Base-by-base conservation (phyloP, 23 tunicate species). In the Halocynthia aurantium region DNA sequence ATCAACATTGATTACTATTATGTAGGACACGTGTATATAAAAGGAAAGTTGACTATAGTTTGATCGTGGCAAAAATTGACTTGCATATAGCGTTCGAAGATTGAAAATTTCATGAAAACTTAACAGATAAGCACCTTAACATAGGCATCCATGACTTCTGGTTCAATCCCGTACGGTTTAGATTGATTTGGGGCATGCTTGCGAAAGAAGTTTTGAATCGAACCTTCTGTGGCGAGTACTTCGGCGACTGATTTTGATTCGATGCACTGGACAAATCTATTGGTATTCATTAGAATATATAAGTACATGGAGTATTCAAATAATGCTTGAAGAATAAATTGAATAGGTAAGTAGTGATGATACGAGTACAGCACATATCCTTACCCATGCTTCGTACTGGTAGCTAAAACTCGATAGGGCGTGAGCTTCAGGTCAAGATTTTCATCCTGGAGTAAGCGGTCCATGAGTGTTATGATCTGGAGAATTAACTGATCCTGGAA, bases 391-490 rank as follows among this genome's bases (percentile, higher is more conserved):
- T 86, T 92, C 2, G 88, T 76, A 64, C 88, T 86, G 69, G 99
- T 96, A 7, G 99, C 99, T 44, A 96, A 70, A 5, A 87, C 93
- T 69, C 79, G 82, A 86, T 96, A 96, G 8, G 99, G 97, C 11
- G 93, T 85, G 53, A 96, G 65, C 77, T 87, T 89, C 66, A 96
- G 69, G 61, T 96, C 99, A 8, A 96, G 88, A 73, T 96, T 96
- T 80, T 89, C 99, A 52, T 96, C 70, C 55, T 85, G 93, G 18
- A 96, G 86, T 8, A 96, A 77, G 44, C 89, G 80, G 81, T 96
- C 91, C 99, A 96, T 96, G 13, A 96, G 77, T 6, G 93, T 81
- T 40, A 96, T 96, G 52, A 96, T 96, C 70, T 96, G 99, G 15
- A 96, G 81, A 62, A 96, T 72, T n/a, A 96, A 73, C 68, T 96